phyloP scores from a whole-genome alignment of 2,113 vertebrate genomes.

The Grantiella picta region DNA sequence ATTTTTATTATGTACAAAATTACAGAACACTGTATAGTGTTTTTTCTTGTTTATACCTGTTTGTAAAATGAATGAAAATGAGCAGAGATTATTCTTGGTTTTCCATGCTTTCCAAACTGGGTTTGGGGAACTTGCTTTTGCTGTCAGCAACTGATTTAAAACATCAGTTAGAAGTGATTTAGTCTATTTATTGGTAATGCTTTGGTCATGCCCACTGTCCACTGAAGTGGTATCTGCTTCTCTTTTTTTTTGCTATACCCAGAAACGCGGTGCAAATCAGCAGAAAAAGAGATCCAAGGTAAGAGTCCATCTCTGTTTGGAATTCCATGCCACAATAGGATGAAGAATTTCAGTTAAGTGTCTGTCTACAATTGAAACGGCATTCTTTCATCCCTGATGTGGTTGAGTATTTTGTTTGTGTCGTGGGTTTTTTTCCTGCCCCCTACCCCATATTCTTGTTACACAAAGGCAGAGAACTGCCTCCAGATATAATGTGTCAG shows the following conservation, averaged over 20 bases:
- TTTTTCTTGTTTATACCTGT: background rate
- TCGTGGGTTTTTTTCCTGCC: background rate
- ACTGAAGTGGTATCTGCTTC: background rate
- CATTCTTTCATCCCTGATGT: background rate
- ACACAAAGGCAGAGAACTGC: background rate
- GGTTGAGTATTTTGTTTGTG: background rate
- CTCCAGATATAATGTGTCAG: background rate
- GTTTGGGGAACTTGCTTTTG: background rate
- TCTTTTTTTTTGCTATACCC: constrained; percentile 27
- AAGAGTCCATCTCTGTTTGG: background rate
- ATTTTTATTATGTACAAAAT: background rate
- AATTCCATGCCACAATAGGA: background rate
- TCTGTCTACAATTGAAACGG: background rate
- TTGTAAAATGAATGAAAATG: background rate
- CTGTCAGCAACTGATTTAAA: background rate
- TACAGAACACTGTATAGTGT: background rate
- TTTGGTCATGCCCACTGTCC: background rate
- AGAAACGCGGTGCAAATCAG: constrained; percentile 76
- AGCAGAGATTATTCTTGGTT: background rate
- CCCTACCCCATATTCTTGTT: background rate
- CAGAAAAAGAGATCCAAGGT: constrained; percentile 83
- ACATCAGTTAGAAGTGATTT: background rate
- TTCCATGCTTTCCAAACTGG: background rate
- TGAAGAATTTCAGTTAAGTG: background rate
- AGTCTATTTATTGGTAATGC: background rate